Conservation (phyloP, 2,888 invertebrate genomes). For the Steinernema carpocapsae region DNA sequence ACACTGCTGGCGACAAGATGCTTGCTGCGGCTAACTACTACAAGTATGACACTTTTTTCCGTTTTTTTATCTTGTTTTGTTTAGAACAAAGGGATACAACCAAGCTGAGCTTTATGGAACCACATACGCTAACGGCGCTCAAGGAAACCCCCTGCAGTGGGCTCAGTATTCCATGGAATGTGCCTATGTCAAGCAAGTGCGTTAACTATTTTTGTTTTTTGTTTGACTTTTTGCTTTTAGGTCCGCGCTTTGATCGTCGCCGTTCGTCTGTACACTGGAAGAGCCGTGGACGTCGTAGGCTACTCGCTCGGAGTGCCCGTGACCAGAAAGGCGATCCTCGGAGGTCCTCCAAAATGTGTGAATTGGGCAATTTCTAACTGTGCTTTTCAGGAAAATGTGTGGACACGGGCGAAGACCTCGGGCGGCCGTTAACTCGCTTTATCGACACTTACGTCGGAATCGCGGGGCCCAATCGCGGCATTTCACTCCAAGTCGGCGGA, state of each 20-base stretch:
- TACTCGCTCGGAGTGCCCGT: constrained; percentile 68
- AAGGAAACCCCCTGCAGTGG: constrained; percentile 68
- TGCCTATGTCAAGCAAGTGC: constrained; percentile 56
- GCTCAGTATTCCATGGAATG: constrained; percentile 67
- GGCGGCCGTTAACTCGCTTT: constrained; percentile 53
- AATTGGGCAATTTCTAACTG: constrained; percentile 3
- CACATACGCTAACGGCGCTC: constrained; percentile 67
- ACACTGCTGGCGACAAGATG: constrained; percentile 65
- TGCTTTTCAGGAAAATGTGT: constrained; percentile 56
- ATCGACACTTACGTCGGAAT: constrained; percentile 67
- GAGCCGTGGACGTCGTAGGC: constrained; percentile 65
- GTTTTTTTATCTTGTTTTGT: too few species aligned
- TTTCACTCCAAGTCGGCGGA: constrained; percentile 61
- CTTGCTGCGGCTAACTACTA: constrained; percentile 56
- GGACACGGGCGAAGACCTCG: constrained; percentile 63
- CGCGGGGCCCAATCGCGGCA: constrained; percentile 67
- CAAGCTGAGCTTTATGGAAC: constrained; percentile 64
- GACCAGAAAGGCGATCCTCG: constrained; percentile 64
- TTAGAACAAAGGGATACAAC: constrained; percentile 52
- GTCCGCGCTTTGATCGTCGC: constrained; percentile 67
- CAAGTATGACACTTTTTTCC: too few species aligned
- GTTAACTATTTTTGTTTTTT: not conserved
- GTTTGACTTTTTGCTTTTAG: constrained; percentile 41
- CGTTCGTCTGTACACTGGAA: constrained; percentile 66
- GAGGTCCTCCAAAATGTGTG: constrained; percentile 47